Percentiles rank a stretch among this genome's conserved stretches.
These are phyloP conservation scores for Lagorchestes hirsutus DNA, from an alignment of 2,797 vertebrate species.

Conservation along the genomic window DNA sequence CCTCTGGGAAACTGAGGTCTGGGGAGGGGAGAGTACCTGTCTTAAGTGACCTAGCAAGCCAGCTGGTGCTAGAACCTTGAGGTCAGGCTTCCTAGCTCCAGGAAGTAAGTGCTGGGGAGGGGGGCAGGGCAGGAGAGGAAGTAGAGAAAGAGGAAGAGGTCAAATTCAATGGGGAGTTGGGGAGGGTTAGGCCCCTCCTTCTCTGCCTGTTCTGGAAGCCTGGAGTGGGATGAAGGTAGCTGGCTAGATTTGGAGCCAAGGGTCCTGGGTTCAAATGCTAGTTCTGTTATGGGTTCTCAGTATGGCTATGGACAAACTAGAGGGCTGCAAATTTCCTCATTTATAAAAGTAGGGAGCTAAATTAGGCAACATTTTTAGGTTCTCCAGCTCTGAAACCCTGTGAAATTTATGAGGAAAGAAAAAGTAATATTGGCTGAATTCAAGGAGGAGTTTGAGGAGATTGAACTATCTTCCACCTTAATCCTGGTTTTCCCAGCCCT, in stretches of 20 bases:
- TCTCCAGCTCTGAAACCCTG: not conserved
- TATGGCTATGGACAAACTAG: not conserved
- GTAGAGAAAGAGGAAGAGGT: constrained; percentile 57
- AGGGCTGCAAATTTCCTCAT: not conserved
- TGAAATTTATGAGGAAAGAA: not conserved
- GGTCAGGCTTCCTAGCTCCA: constrained; percentile 72
- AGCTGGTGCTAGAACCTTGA: constrained; percentile 71
- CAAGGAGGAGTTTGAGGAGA: not conserved
- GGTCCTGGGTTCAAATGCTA: not conserved
- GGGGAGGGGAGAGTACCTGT: constrained; percentile 59
- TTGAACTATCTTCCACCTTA: not conserved
- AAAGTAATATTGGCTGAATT: not conserved
- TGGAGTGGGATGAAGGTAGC: not conserved
- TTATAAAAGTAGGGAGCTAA: not conserved
- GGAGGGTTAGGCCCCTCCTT: constrained; percentile 21
- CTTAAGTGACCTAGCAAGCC: constrained; percentile 73
- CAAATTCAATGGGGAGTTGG: constrained; percentile 48
- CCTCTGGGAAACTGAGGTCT: constrained; percentile 72
- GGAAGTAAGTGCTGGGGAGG: constrained; percentile 73
- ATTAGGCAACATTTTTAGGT: not conserved
- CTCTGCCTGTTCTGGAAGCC: constrained; percentile 19
- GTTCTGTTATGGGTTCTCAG: not conserved
- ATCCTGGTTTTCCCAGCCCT: not conserved
- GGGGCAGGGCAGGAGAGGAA: constrained; percentile 66
- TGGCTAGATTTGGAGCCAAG: not conserved